Conservation (phyloP, 2,113 vertebrate genomes). For the Struthio camelus region DNA sequence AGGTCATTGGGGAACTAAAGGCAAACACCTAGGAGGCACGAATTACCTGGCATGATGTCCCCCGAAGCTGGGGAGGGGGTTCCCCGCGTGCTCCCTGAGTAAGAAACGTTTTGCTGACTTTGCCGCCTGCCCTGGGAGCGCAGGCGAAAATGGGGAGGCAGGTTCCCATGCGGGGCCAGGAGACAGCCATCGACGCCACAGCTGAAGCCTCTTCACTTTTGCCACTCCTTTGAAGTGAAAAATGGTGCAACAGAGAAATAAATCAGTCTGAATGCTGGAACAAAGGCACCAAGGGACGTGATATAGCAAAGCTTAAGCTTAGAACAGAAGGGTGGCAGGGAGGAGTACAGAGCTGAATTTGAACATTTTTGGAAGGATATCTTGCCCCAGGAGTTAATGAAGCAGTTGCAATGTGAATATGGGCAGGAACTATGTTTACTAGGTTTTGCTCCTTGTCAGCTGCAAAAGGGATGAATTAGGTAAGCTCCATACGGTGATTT, state of each 20-base stretch:
- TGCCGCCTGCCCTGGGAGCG: neutral
- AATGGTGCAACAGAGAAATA: conserved; percentile 17
- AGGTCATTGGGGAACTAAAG: neutral
- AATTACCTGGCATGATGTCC: too few relatives aligned
- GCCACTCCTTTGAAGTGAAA: neutral
- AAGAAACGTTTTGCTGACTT: too few relatives aligned
- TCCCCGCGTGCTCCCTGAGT: too few relatives aligned
- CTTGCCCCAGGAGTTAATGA: neutral
- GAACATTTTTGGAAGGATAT: neutral
- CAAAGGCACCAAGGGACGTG: neutral
- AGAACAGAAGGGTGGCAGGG: neutral
- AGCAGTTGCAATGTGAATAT: neutral
- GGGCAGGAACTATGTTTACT: neutral
- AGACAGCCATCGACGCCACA: neutral
- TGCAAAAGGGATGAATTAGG: neutral
- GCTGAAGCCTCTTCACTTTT: conserved; percentile 55
- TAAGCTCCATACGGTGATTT: neutral
- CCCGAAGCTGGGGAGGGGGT: too few relatives aligned
- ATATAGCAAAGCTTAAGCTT: neutral
- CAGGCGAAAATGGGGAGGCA: neutral
- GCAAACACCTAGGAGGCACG: neutral
- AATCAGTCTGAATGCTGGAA: neutral
- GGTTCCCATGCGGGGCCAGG: neutral
- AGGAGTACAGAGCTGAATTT: neutral
- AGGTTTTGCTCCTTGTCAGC: neutral